Conservation (phyloP, 2,888 invertebrate species). For the Cetonia aurata region DNA sequence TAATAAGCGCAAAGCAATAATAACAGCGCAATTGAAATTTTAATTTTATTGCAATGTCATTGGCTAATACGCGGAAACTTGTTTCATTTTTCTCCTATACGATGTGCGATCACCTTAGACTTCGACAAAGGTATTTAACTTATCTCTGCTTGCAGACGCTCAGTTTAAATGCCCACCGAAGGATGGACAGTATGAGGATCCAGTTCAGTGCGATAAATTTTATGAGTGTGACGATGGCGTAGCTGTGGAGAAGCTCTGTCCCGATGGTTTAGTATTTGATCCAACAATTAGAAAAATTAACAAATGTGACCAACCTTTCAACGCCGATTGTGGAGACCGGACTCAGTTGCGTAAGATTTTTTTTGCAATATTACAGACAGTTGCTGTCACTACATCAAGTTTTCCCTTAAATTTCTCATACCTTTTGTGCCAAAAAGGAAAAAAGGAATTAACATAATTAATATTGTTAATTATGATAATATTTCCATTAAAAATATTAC, state of each 20-base stretch:
- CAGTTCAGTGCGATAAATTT: slow-evolving; percentile 88
- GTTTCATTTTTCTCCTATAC: not conserved
- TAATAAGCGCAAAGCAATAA: slow-evolving; percentile 1
- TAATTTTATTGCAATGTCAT: slow-evolving; percentile 14
- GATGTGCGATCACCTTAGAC: too few relatives aligned
- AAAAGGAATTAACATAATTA: too few relatives aligned
- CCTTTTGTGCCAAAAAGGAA: too few relatives aligned
- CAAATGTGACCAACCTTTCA: slow-evolving; percentile 94
- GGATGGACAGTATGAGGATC: slow-evolving; percentile 85
- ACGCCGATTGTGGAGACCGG: slow-evolving; percentile 91
- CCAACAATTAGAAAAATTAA: slow-evolving; percentile 86
- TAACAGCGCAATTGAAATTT: slow-evolving; percentile 15
- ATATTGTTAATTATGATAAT: too few relatives aligned
- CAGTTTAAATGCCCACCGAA: slow-evolving; percentile 83
- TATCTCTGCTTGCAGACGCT: slow-evolving; percentile 6
- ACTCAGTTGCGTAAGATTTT: slow-evolving; percentile 85
- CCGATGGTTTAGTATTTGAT: slow-evolving; percentile 92
- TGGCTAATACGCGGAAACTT: not conserved
- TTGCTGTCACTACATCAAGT: too few relatives aligned
- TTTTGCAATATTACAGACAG: not conserved
- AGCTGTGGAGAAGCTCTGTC: slow-evolving; percentile 82
- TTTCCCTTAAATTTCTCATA: too few relatives aligned
- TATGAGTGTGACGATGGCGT: slow-evolving; percentile 82
- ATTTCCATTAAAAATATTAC: too few relatives aligned
- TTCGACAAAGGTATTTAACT: not conserved